Evolutionary conservation across 2,113 vertebrate genomes (phyloP), one percentile per base, ranked within the genome.

Genomic region (Dinomys branickii): DNA sequence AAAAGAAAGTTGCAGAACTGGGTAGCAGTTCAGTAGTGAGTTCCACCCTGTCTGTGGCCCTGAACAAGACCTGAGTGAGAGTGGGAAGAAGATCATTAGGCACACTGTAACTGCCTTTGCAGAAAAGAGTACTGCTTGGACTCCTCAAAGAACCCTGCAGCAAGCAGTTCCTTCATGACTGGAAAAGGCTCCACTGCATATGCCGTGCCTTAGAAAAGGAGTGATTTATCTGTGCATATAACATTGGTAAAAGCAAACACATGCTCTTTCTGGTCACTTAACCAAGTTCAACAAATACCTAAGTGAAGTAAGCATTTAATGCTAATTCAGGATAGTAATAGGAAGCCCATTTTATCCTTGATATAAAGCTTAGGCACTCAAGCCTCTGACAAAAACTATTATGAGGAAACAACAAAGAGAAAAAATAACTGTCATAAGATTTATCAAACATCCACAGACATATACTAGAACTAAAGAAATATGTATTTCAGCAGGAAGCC

Each of bases 401-500:
- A 30, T 96, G 90, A 87, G 61, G 91, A 97, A 98, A 91, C 4
- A 94, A 86, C 56, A 92, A 44, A 1, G 41, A 22, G 2, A 85
- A 81, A 94, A 96, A 88, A 94, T 97, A 97, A 52, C 41, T 96
- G 63, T 96, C 75, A 83, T 82, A 52, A 67, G 77, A 91, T 88
- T 97, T 96, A 88, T 41, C 97, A 94, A 98, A 98, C 44, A 80
- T 97, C 84, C 95, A 96, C n/a, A n/a, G n/a, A n/a, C n/a, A n/a
- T n/a, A n/a, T n/a, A n/a, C n/a, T n/a, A n/a, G n/a, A 94, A 73
- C 82, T 94, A 77, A 73, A 97, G 52, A 85, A 88, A 97, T 98
- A 98, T 87, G 63, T 95, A 3, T 93, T 98, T 97, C 77, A 98
- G 85, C 52, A 97, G 80, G 83, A 63, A 96, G 85, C 83, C 96